Conservation (phyloP, 1,140 invertebrate genomes). For the Neodiprion lecontei region DNA sequence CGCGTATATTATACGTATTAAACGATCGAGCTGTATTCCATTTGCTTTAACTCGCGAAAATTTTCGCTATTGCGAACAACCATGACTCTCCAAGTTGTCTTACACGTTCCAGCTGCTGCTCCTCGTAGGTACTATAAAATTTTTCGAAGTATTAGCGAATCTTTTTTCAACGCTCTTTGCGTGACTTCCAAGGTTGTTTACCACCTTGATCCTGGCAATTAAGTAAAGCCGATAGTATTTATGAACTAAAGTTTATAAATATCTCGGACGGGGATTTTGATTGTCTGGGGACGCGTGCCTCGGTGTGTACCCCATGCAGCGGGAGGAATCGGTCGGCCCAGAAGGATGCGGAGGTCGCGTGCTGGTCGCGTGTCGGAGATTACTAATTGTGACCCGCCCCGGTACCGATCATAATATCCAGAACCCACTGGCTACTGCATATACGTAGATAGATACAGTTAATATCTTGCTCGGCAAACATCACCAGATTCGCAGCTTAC, state of each 20-base stretch:
- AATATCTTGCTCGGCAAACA: slow-evolving; percentile 57
- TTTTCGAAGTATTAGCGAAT: no score
- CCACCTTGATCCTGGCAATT: slow-evolving; percentile 13
- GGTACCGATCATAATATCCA: slow-evolving; percentile 57
- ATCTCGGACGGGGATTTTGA: slow-evolving; percentile 23
- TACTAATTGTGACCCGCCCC: slow-evolving; percentile 58
- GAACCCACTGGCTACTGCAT: slow-evolving; percentile 43
- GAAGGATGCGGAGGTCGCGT: slow-evolving; percentile 44
- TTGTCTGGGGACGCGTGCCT: slow-evolving; percentile 26
- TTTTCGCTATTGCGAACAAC: no score
- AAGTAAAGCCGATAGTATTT: slow-evolving; percentile 27
- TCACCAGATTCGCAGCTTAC: slow-evolving; percentile 39
- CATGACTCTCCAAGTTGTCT: no score
- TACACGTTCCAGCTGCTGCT: no score
- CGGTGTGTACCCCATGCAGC: slow-evolving; percentile 20
- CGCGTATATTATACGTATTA: no score
- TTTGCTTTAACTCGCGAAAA: no score
- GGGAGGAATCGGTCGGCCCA: background rate
- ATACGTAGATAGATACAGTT: slow-evolving; percentile 49
- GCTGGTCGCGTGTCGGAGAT: slow-evolving; percentile 53
- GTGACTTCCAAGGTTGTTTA: no score
- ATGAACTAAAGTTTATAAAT: slow-evolving; percentile 29
- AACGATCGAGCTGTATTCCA: no score
- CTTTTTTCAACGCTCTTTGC: no score
- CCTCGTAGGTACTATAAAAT: no score